phyloP scores from a whole-genome alignment of 1,140 invertebrate genomes.

The Drosophila baimaii region DNA sequence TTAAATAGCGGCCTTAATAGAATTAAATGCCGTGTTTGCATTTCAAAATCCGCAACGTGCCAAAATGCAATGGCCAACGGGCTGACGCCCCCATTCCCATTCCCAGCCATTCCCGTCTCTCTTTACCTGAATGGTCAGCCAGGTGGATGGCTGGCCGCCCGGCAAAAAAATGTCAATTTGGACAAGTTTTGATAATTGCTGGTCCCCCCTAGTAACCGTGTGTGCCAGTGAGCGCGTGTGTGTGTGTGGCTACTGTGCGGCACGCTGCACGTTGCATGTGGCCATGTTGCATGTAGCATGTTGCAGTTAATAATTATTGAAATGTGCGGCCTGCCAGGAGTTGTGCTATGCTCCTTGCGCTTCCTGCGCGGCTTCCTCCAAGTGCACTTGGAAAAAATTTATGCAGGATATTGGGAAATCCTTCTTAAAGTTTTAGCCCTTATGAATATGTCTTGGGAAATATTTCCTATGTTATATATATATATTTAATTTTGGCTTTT shows the following conservation, averaged over 20 bases:
- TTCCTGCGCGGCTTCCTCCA: slow-evolving; percentile 77
- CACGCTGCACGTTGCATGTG: slow-evolving; percentile 64
- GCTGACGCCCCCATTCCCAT: slow-evolving; percentile 12
- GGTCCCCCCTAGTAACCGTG: slow-evolving; percentile 39
- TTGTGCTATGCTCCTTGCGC: slow-evolving; percentile 77
- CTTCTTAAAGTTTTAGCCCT: too few relatives aligned
- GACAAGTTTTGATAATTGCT: slow-evolving; percentile 82
- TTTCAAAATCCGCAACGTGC: slow-evolving; percentile 80
- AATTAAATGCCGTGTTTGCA: slow-evolving; percentile 83
- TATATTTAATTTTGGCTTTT: too few relatives aligned
- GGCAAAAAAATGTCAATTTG: slow-evolving; percentile 75
- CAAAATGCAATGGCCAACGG: slow-evolving; percentile 65
- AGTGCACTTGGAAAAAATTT: not conserved
- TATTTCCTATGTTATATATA: not conserved
- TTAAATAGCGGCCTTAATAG: slow-evolving; percentile 80
- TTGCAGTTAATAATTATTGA: slow-evolving; percentile 83
- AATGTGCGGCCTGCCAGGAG: slow-evolving; percentile 79
- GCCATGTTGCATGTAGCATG: slow-evolving; percentile 77
- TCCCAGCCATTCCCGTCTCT: slow-evolving; percentile 3
- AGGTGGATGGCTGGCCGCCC: slow-evolving; percentile 13
- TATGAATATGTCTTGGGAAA: not conserved
- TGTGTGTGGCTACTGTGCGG: slow-evolving; percentile 65
- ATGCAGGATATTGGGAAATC: too few relatives aligned
- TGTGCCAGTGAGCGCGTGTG: slow-evolving; percentile 16
- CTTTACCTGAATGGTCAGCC: slow-evolving; percentile 12